phyloP scores from a whole-genome alignment of 2,888 invertebrate species.

The Thecocarcelia acutangulata region DNA sequence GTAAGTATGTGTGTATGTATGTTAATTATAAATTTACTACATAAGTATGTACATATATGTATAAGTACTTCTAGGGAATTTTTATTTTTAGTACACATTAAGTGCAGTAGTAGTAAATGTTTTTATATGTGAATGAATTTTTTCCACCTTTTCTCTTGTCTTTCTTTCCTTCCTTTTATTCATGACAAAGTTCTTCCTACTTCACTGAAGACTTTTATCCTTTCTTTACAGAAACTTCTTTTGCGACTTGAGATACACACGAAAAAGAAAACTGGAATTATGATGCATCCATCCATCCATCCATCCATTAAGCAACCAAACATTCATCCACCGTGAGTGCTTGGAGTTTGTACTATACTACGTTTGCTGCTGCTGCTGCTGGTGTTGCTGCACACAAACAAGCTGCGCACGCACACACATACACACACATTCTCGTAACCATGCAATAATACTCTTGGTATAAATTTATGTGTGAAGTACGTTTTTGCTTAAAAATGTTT shows the following conservation, averaged over 20 bases:
- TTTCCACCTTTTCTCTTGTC: constrained; percentile 7
- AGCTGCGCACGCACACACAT: background rate
- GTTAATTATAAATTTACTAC: too few relatives aligned
- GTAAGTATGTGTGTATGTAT: too few relatives aligned
- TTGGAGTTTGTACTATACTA: constrained; percentile 58
- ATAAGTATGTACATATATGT: background rate
- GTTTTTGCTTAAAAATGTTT: constrained; percentile 9
- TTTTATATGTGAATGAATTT: constrained; percentile 51
- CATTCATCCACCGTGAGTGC: constrained; percentile 41
- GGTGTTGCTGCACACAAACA: too few relatives aligned
- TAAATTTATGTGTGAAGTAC: constrained; percentile 45
- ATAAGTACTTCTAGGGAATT: constrained; percentile 22
- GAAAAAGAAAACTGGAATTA: constrained; percentile 64
- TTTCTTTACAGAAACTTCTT: constrained; percentile 38
- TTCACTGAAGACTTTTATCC: constrained; percentile 25
- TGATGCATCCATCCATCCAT: constrained; percentile 50
- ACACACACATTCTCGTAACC: background rate
- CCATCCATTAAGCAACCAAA: constrained; percentile 13
- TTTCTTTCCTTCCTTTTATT: constrained; percentile 18
- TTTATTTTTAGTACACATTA: constrained; percentile 32
- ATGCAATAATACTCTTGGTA: constrained; percentile 24
- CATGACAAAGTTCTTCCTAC: constrained; percentile 27
- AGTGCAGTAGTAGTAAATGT: constrained; percentile 16
- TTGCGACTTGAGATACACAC: constrained; percentile 43
- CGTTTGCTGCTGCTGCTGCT: too few relatives aligned